These are phyloP conservation scores for Heliconius ismenius DNA, from an alignment of 2,888 invertebrate genomes.

Conservation along the genomic window DNA sequence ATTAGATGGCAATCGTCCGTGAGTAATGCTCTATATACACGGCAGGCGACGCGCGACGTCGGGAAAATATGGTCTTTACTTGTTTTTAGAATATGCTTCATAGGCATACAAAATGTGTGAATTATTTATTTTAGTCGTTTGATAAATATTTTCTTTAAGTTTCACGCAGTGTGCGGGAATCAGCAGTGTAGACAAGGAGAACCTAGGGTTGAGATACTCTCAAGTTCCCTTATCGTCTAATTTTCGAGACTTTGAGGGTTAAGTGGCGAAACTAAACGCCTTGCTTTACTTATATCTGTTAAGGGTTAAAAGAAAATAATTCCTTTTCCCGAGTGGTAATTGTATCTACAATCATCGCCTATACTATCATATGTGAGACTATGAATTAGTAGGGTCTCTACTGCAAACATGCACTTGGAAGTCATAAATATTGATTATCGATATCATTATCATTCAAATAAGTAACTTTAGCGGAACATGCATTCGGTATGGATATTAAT, in stretches of 20 bases:
- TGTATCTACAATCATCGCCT: too few species aligned
- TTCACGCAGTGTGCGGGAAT: background rate
- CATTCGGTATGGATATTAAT: background rate
- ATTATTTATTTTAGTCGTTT: background rate
- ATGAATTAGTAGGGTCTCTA: too few species aligned
- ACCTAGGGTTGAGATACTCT: background rate
- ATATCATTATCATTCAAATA: background rate
- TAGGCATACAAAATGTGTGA: too few species aligned
- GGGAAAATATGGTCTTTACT: slow-evolving; percentile 5
- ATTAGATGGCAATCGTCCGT: slow-evolving; percentile 42
- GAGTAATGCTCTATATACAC: slow-evolving; percentile 39
- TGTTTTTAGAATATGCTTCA: background rate
- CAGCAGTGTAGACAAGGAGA: background rate
- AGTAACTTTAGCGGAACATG: background rate
- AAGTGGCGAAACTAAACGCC: background rate
- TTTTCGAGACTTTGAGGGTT: background rate
- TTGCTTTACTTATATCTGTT: too few species aligned
- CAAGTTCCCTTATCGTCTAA: background rate
- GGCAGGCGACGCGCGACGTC: slow-evolving; percentile 3
- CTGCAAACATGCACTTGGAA: too few species aligned
- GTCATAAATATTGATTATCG: too few species aligned
- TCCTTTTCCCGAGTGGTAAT: too few species aligned
- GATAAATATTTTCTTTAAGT: background rate
- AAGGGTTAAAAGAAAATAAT: too few species aligned
- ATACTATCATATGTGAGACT: too few species aligned